phyloP scores from a whole-genome alignment of 2,888 invertebrate species.

The Diabrotica balteata region DNA sequence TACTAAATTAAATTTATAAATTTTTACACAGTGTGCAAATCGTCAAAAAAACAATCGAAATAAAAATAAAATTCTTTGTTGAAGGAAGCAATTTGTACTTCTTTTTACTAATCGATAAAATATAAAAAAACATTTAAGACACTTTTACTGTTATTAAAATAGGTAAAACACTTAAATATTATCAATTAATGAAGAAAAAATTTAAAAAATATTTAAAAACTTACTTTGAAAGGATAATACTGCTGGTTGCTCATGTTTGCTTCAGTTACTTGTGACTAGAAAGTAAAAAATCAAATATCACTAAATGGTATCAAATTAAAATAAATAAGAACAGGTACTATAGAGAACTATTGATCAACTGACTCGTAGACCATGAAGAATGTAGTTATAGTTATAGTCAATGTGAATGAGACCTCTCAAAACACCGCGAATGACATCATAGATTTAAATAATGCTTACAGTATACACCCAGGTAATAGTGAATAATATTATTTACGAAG shows the following conservation, averaged over 20 bases:
- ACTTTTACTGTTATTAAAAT: too few relatives aligned
- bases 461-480: conserved; percentile 32
- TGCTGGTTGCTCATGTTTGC: conserved; percentile 68
- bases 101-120: too few relatives aligned
- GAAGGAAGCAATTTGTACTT: too few relatives aligned
- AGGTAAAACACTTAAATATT: too few relatives aligned
- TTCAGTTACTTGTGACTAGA: conserved; percentile 43
- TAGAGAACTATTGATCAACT: conserved; percentile 30
- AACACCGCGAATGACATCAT: conserved; percentile 46
- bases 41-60: too few relatives aligned
- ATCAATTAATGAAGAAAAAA: too few relatives aligned
- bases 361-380: conserved; percentile 35
- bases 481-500: conserved; percentile 43
- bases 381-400: conserved; percentile 33
- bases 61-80: too few relatives aligned
- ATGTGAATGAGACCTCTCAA: conserved; percentile 18
- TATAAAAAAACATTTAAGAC: too few relatives aligned
- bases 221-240: conserved; percentile 88
- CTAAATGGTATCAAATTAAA: conserved; percentile 27
- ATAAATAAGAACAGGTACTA: conserved; percentile 39
- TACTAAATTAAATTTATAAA: too few relatives aligned
- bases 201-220: conserved; percentile 40
- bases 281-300: conserved; percentile 34
- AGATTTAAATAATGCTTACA: conserved; percentile 50
- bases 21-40: too few relatives aligned